Evolutionary conservation across 2,797 vertebrate species (phyloP).

Genomic region (Clarias laeviceps): DNA sequence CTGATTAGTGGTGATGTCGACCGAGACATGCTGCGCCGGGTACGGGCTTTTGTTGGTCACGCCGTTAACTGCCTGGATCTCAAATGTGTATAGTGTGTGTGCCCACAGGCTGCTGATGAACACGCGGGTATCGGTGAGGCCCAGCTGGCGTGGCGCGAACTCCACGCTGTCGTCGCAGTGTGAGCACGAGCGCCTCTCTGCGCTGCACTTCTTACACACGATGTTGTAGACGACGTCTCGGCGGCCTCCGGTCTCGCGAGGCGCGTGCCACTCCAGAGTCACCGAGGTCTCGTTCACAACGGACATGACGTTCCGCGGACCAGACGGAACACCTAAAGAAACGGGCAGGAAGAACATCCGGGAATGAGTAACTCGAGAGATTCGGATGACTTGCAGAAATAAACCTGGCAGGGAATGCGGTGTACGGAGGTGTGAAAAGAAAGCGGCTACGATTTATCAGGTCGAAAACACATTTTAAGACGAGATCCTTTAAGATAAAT

Average conservation of each 20-base stretch:
- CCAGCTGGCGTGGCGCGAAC: constrained; percentile 91
- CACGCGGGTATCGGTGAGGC: constrained; percentile 88
- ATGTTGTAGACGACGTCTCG: constrained; percentile 97
- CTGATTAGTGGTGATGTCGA: constrained; percentile 99
- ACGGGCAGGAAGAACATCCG: not conserved
- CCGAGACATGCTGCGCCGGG: constrained; percentile 90
- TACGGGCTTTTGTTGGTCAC: constrained; percentile 96
- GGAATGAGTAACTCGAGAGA: not conserved
- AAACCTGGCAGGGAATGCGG: not conserved
- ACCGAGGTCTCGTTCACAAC: constrained; percentile 96
- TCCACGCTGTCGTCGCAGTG: constrained; percentile 97
- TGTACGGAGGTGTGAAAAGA: not conserved
- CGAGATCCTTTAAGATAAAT: constrained; percentile 8
- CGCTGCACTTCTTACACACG: constrained; percentile 92
- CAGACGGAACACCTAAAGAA: constrained; percentile 87
- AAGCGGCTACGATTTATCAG: constrained; percentile 24
- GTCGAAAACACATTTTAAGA: constrained; percentile 17
- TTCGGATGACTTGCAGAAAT: not conserved
- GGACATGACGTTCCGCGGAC: constrained; percentile 95
- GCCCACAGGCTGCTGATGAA: constrained; percentile 96
- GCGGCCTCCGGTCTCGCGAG: constrained; percentile 89
- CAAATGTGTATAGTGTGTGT: constrained; percentile 94
- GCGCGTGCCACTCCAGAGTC: constrained; percentile 94
- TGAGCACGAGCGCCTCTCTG: constrained; percentile 89
- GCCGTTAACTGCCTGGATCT: constrained; percentile 95